Percentiles rank a stretch among this genome's conserved stretches.
Conservation (phyloP, 2,888 invertebrate genomes). For the Ptychoptera contaminata region DNA sequence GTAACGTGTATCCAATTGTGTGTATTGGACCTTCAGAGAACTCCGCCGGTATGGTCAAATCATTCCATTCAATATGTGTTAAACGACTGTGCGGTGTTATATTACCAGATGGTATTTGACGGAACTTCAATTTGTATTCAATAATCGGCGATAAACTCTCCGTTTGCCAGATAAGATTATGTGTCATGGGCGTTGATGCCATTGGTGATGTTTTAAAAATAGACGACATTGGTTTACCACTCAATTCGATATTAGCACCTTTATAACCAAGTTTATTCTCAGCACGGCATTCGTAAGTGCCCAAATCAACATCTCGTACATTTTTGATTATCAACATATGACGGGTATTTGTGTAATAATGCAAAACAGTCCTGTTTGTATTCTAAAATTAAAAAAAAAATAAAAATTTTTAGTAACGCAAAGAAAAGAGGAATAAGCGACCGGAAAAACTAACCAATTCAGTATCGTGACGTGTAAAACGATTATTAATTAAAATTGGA, state of each 20-base stretch:
- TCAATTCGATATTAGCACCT: slow-evolving; percentile 53
- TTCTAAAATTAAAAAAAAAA: slow-evolving; percentile 4
- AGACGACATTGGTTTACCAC: slow-evolving; percentile 35
- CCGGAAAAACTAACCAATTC: slow-evolving; percentile 18
- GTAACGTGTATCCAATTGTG: slow-evolving; percentile 56
- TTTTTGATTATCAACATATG: slow-evolving; percentile 52
- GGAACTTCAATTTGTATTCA: slow-evolving; percentile 41
- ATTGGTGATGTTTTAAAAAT: slow-evolving; percentile 26
- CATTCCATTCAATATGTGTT: slow-evolving; percentile 20
- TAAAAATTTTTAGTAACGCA: not conserved
- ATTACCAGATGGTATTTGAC: slow-evolving; percentile 25
- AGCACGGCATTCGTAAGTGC: slow-evolving; percentile 63
- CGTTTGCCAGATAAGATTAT: slow-evolving; percentile 68
- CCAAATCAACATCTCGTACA: slow-evolving; percentile 52
- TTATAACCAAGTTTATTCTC: slow-evolving; percentile 57
- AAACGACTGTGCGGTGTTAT: slow-evolving; percentile 16
- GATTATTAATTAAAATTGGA: slow-evolving; percentile 27
- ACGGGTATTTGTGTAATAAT: slow-evolving; percentile 37
- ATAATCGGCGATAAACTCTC: slow-evolving; percentile 67
- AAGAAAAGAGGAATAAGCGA: too few relatives aligned
- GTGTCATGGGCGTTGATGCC: slow-evolving; percentile 34
- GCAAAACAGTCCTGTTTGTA: slow-evolving; percentile 29
- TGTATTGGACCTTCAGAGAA: slow-evolving; percentile 46
- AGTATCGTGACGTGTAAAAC: slow-evolving; percentile 28
- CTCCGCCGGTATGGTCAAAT: slow-evolving; percentile 27